These are phyloP conservation scores for Panagrolaimus sp. DNA, from an alignment of 1,140 invertebrate genomes.

Conservation along the genomic window DNA sequence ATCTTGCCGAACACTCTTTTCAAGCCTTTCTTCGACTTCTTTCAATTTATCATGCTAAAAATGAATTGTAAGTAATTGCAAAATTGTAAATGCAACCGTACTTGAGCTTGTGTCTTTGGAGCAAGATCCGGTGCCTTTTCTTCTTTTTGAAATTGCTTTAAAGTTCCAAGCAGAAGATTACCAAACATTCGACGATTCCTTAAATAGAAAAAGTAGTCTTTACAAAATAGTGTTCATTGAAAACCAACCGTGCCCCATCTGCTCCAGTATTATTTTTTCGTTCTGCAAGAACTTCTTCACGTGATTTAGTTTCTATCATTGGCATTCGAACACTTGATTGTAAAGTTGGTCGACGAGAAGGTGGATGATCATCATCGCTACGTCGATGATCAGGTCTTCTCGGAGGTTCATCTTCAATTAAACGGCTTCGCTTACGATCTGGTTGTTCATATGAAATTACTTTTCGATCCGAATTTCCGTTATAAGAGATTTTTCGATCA, in stretches of 20 bases:
- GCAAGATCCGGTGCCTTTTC: slow-evolving; percentile 67
- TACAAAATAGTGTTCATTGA: background rate
- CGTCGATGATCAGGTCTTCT: background rate
- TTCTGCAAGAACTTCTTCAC: slow-evolving; percentile 34
- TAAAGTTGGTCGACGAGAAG: slow-evolving; percentile 3
- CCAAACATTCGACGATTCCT: slow-evolving; percentile 90
- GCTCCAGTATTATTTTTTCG: slow-evolving; percentile 35
- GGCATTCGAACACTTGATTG: slow-evolving; percentile 40
- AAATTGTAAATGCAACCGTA: background rate
- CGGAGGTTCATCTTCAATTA: slow-evolving; percentile 6
- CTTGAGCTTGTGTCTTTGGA: slow-evolving; percentile 26
- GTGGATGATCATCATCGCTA: background rate
- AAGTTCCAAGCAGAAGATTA: slow-evolving; percentile 76
- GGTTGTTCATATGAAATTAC: background rate
- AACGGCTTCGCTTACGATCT: background rate
- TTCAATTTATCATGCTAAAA: slow-evolving; percentile 74
- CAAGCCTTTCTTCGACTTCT: slow-evolving; percentile 84
- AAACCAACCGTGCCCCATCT: slow-evolving; percentile 31
- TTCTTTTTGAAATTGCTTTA: slow-evolving; percentile 89
- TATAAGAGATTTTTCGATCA: too few relatives aligned
- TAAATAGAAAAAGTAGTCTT: slow-evolving; percentile 20
- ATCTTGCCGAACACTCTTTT: slow-evolving; percentile 80
- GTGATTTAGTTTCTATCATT: slow-evolving; percentile 44
- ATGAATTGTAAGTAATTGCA: slow-evolving; percentile 6
- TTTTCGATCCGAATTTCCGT: background rate